phyloP scores from a whole-genome alignment of 2,888 invertebrate genomes.

The Pristionchus maxplancki region DNA sequence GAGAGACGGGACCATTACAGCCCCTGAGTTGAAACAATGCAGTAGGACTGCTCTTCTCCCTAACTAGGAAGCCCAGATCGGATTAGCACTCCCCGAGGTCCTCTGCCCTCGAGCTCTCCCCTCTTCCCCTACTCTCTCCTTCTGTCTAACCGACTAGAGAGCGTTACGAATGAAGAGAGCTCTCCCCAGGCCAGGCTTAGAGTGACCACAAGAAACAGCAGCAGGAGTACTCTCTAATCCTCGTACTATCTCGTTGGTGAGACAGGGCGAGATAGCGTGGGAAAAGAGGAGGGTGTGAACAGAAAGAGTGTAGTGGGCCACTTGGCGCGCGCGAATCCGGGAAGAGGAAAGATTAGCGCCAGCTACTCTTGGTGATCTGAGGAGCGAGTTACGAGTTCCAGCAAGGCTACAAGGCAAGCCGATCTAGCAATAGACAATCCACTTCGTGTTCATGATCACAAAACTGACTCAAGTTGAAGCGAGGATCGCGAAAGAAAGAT shows the following conservation, averaged over 20 bases:
- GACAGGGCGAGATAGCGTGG: background rate
- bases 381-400: background rate
- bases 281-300: background rate
- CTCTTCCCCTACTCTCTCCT: background rate
- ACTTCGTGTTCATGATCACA: too few species aligned
- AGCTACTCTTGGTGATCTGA: background rate
- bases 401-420: background rate
- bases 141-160: background rate
- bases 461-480: too few species aligned
- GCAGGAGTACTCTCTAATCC: background rate
- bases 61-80: background rate
- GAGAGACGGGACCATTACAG: too few species aligned
- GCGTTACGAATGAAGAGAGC: background rate
- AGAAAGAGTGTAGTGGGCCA: background rate
- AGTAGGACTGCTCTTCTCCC: conserved; percentile 2
- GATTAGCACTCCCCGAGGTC: conserved; percentile 16
- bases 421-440: too few species aligned
- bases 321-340: background rate
- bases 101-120: background rate
- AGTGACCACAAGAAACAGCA: conserved; percentile 20
- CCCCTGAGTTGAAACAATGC: background rate
- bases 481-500: too few species aligned
- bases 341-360: background rate
- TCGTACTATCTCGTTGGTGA: background rate
- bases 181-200: background rate